Conservation (phyloP, 2,888 invertebrate species). For the Helleia helle region DNA sequence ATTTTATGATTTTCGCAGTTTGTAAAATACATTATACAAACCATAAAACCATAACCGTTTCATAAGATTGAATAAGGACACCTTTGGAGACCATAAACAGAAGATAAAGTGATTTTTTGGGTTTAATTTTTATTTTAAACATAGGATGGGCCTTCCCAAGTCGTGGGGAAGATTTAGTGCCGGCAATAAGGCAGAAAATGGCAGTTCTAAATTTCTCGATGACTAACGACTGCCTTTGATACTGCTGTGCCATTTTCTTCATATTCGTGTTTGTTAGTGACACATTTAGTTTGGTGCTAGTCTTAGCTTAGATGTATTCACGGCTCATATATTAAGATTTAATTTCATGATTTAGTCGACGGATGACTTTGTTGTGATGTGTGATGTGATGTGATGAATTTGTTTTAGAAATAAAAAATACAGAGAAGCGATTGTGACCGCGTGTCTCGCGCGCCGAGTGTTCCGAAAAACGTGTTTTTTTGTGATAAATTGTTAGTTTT, state of each 20-base stretch:
- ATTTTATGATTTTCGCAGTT: too few relatives aligned
- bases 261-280: conserved; percentile 11
- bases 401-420: too few relatives aligned
- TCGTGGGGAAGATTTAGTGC: conserved; percentile 58
- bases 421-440: too few relatives aligned
- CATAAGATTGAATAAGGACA: conserved; percentile 56
- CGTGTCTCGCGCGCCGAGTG: too few relatives aligned
- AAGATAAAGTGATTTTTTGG: conserved; percentile 55
- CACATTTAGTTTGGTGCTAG: too few relatives aligned
- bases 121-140: conserved; percentile 73
- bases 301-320: too few relatives aligned
- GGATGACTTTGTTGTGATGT: too few relatives aligned
- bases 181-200: conserved; percentile 13
- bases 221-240: not conserved
- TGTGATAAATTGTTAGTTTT: too few relatives aligned
- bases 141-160: conserved; percentile 67
- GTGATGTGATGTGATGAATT: too few relatives aligned
- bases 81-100: conserved; percentile 44
- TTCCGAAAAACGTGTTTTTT: too few relatives aligned
- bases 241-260: not conserved
- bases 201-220: not conserved
- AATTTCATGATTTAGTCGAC: too few relatives aligned
- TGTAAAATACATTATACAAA: conserved; percentile 6
- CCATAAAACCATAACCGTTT: conserved; percentile 51
- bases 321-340: too few relatives aligned